These are phyloP conservation scores for Pristionchus japonicus DNA, from an alignment of 2,888 invertebrate species.

Conservation along the genomic window DNA sequence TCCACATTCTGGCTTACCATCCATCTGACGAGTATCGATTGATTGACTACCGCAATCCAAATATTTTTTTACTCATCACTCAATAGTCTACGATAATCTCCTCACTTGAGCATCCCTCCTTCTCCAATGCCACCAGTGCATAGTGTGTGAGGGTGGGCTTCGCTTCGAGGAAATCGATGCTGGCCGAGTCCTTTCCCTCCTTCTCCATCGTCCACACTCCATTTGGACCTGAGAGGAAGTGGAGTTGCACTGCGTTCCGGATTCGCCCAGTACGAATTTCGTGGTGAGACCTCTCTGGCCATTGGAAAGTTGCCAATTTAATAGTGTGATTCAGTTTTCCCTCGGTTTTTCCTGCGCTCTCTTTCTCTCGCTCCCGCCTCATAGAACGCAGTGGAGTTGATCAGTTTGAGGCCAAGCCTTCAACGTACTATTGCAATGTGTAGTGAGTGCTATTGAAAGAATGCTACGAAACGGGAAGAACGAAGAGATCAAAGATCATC, in stretches of 20 bases:
- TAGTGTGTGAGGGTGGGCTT: slow-evolving; percentile 93
- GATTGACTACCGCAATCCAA: too few species aligned
- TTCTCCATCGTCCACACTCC: slow-evolving; percentile 89
- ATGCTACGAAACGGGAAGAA: neutral
- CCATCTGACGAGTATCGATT: slow-evolving; percentile 77
- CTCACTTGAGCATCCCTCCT: slow-evolving; percentile 76
- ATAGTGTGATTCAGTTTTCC: too few species aligned
- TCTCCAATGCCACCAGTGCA: slow-evolving; percentile 88
- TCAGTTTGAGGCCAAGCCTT: neutral
- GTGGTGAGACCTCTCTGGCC: too few species aligned
- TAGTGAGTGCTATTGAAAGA: too few species aligned
- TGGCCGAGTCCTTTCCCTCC: slow-evolving; percentile 76
- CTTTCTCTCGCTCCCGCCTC: too few species aligned
- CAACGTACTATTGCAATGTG: too few species aligned
- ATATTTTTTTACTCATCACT: neutral
- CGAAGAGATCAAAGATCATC: slow-evolving; percentile 80
- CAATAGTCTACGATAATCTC: neutral
- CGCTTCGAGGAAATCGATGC: slow-evolving; percentile 90
- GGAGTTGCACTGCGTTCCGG: too few species aligned
- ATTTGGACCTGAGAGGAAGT: slow-evolving; percentile 82
- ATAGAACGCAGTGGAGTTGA: neutral
- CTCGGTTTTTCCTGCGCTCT: too few species aligned
- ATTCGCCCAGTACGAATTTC: too few species aligned
- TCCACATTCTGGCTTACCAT: slow-evolving; percentile 53
- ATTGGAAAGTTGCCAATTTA: too few species aligned